Conservation (phyloP, 2,113 vertebrate species). For the Dasypus novemcinctus region DNA sequence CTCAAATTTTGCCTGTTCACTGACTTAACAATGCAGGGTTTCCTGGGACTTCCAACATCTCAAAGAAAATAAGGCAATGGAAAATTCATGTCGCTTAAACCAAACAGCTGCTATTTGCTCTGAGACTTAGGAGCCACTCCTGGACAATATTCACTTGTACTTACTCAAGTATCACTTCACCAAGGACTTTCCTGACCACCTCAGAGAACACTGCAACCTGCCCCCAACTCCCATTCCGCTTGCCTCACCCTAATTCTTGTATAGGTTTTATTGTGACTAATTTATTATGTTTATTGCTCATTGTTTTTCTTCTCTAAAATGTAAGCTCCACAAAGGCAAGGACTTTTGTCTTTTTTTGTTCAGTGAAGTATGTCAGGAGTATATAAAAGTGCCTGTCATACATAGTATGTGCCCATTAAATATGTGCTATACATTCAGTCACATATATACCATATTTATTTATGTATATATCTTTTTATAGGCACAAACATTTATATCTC, state of each 20-base stretch:
- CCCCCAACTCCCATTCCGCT: neutral
- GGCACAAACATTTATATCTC: too few relatives aligned
- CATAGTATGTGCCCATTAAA: neutral
- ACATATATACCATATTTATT: neutral
- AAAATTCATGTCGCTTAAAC: conserved; percentile 36
- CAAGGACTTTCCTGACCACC: neutral
- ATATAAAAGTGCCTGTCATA: neutral
- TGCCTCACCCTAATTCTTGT: neutral
- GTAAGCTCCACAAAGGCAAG: neutral
- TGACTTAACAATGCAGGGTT: conserved; percentile 38
- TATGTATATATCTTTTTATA: neutral
- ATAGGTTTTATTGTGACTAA: neutral
- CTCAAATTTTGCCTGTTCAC: conserved; percentile 58
- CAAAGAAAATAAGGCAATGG: conserved; percentile 43
- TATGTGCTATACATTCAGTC: neutral
- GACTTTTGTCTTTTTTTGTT: neutral
- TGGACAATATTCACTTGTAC: neutral
- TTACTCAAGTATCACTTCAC: neutral
- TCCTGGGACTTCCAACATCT: conserved; percentile 57
- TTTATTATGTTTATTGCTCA: neutral
- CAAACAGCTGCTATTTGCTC: neutral
- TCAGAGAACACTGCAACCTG: neutral
- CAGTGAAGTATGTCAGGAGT: neutral
- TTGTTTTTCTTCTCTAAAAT: neutral
- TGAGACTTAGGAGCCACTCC: neutral